Evolutionary conservation across 2,888 invertebrate species (phyloP).

Genomic region (Iselma pallidipennis): DNA sequence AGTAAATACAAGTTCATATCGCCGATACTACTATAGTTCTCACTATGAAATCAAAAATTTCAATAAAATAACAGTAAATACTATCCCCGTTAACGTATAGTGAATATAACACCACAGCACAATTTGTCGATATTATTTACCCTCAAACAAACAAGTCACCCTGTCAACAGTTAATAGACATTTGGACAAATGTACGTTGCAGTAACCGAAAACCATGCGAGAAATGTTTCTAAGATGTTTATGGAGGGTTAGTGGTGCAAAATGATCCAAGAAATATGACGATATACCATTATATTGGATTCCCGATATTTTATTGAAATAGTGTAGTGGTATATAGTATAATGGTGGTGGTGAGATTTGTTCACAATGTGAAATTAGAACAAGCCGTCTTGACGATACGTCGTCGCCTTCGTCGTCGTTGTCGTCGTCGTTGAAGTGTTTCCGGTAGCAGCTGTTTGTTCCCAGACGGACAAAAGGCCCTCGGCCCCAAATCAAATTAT

Average conservation of each 20-base stretch:
- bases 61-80: not conserved
- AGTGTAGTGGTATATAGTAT: not conserved
- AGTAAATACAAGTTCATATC: conserved; percentile 22
- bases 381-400: not conserved
- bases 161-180: conserved; percentile 50
- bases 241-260: conserved; percentile 47
- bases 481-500: conserved; percentile 57
- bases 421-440: conserved; percentile 49
- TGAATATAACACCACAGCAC: conserved; percentile 19
- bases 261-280: conserved; percentile 45
- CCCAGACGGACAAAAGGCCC: conserved; percentile 56
- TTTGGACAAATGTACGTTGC: conserved; percentile 51
- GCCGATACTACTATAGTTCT: not conserved
- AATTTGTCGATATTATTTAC: conserved; percentile 29
- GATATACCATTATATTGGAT: not conserved
- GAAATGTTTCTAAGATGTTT: not conserved
- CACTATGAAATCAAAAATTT: no score
- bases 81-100: not conserved
- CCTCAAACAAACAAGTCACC: conserved; percentile 45
- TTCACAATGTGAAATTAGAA: not conserved
- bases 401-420: conserved; percentile 38
- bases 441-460: conserved; percentile 54
- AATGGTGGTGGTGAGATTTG: not conserved
- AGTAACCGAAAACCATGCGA: conserved; percentile 46
- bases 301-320: not conserved